Evolutionary conservation across 2,113 vertebrate genomes (phyloP), one percentile per base, ranked within the genome.

Genomic region (Pluvianellus socialis): DNA sequence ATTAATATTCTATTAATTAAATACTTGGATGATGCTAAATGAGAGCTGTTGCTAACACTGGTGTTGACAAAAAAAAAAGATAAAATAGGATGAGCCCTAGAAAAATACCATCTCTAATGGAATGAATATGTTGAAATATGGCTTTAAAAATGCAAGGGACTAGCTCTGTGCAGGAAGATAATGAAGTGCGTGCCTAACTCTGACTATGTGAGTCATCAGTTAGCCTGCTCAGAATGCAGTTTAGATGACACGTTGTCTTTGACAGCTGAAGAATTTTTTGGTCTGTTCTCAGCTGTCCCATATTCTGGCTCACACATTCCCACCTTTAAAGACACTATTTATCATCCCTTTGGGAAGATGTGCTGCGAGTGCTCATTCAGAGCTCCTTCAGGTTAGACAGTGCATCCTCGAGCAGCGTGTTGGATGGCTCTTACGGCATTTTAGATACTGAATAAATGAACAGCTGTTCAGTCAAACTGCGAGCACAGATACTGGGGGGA

Each of bases 91-190:
- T 74, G 33, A 84, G 4, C 30, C 20, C 20, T 67, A 74, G 47
- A 87, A 95, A 86, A 92, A 75, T 56, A 18, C 8, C 3, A n/a
- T 33, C 6, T 82, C 3, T 75, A 74, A 74, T 77, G 28, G 66
- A 83, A 70, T 18, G 1, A 62, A 14, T 67, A 15, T 66, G n/a
- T 33, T 67, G n/a, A 92, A 83, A 67, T 55, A 27, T 2, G 35
- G 47, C 47, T 94, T 93, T 92, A 83, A 90, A 90, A 90, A 92
- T 86, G 67, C 63, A 83, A 88, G 49, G 42, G 45, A 40, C 26
- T 74, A 0, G 80, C 45, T 90, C 21, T 82, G 23, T 86, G 67
- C 67, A 88, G 75, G 32, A 88, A 77, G 53, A 68, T 53, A 38
- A 44, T 65, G 52, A 93, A 86, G 49, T 44, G 33, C 4, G 0